Conservation (phyloP, 2,797 vertebrate species). For the Microchirus variegatus region DNA sequence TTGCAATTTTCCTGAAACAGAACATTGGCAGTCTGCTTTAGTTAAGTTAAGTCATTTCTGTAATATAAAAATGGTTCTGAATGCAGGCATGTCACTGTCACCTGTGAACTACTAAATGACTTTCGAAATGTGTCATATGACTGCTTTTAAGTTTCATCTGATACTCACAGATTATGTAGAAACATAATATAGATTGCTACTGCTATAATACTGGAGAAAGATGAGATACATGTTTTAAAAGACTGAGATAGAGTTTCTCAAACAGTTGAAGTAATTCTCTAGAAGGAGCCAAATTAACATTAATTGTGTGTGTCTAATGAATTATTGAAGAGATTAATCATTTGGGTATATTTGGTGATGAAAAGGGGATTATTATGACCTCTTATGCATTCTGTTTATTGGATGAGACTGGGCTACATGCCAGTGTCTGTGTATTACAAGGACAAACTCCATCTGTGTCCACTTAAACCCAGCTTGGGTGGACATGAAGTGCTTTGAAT, state of each 20-base stretch:
- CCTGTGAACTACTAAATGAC: too few relatives aligned
- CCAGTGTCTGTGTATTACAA: slow-evolving; percentile 15
- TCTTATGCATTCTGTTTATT: slow-evolving; percentile 17
- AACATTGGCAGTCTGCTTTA: not conserved
- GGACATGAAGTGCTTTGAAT: slow-evolving; percentile 36
- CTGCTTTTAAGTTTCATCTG: too few relatives aligned
- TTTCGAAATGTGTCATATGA: too few relatives aligned
- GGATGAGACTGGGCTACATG: slow-evolving; percentile 10
- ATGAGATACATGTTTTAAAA: too few relatives aligned
- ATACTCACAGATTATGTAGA: too few relatives aligned
- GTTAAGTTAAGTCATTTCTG: not conserved
- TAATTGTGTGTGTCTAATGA: slow-evolving; percentile 20
- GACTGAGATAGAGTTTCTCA: not conserved
- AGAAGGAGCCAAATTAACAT: not conserved
- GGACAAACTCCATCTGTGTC: slow-evolving; percentile 42
- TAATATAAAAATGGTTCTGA: too few relatives aligned
- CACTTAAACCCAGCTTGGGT: slow-evolving; percentile 34
- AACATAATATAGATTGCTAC: too few relatives aligned
- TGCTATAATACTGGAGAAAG: not conserved
- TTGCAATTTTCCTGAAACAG: not conserved
- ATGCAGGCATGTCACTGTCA: too few relatives aligned
- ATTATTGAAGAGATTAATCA: slow-evolving; percentile 35
- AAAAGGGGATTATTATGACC: slow-evolving; percentile 23
- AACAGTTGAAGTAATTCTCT: not conserved
- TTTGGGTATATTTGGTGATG: slow-evolving; percentile 15